Base-by-base conservation (phyloP, 1,140 invertebrate species). In the Aphis gossypii region DNA sequence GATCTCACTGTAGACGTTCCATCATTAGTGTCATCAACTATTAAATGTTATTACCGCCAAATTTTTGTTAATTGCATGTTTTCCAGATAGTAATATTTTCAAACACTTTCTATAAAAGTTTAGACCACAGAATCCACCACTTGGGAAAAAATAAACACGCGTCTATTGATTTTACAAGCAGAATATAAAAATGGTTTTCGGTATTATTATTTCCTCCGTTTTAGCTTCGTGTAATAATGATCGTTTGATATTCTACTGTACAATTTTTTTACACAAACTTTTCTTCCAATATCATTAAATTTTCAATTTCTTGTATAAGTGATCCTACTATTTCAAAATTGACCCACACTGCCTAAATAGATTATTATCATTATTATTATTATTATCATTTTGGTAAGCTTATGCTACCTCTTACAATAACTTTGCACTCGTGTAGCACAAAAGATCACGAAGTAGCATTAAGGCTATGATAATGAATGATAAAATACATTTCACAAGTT, bases 241-340 rank as follows among this genome's bases (percentile, higher is more conserved):
- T 87, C 86, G 44, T 87, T 87, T 84, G 83, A 44, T 84, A 84
- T 41, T 44, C 41, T 9, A 41, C 86, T 48, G 18, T 87, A 48
- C 14, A 87, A 87, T 14, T 87, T 87, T 87, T 48, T 46, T 35
- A 87, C 86, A 2, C 18, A 87, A 87, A 87, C 44, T 87, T 87
- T 35, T 30, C 14, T n/a, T 87, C n/a, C 44, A 2, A 87, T 87
- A 87, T n/a, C 30, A 48, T 87, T 87, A 87, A n/a, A n/a, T 87
- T 48, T 87, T 87, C 6, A 87, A 46, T 87, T 30, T 20, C 44
- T 46, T 38, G 30, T 35, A 44, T 86, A 41, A 25, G 83, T 23
- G 86, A 35, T n/a, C 46, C n/a, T 35, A 35, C 20, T 18, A 51
- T 87, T 87, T 87, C 18, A 35, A 87, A 87, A 9, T 30, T 48